Percentiles rank a stretch among this genome's conserved stretches.
These are phyloP conservation scores for Thalassoma bifasciatum DNA, from an alignment of 2,113 vertebrate genomes.

Conservation along the genomic window DNA sequence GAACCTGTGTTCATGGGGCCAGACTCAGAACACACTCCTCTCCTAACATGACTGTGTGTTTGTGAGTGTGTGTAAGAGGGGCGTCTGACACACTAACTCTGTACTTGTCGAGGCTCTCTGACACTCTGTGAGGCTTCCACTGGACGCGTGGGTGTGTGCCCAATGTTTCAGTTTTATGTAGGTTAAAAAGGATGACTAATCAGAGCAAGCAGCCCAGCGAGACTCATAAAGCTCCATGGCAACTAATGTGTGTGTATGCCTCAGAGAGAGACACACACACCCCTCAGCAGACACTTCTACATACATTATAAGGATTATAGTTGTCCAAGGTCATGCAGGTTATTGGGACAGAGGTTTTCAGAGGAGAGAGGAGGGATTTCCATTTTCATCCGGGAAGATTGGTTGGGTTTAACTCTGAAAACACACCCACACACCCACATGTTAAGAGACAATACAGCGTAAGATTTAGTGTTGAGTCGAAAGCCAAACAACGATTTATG, in stretches of 20 bases:
- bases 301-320: conserved; percentile 60
- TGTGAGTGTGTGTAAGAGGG: conserved; percentile 37
- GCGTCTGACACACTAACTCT: conserved; percentile 57
- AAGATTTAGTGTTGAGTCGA: too few relatives aligned
- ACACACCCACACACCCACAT: conserved; percentile 16
- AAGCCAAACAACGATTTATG: too few relatives aligned
- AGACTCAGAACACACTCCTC: conserved; percentile 47
- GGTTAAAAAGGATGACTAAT: conserved; percentile 31
- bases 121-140: conserved; percentile 45
- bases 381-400: conserved; percentile 37
- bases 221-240: conserved; percentile 43
- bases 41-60: conserved; percentile 28
- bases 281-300: conserved; percentile 37
- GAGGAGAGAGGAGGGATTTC: conserved; percentile 42
- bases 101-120: conserved; percentile 43
- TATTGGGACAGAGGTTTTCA: conserved; percentile 51
- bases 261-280: conserved; percentile 9
- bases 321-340: conserved; percentile 45
- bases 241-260: conserved; percentile 35
- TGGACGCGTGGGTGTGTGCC: conserved; percentile 35
- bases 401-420: conserved; percentile 31
- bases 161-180: conserved; percentile 5
- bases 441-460: neutral
- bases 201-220: conserved; percentile 15
- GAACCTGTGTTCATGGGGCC: conserved; percentile 67